Base-by-base conservation (phyloP, 2,888 invertebrate genomes). In the Apamea sordens region DNA sequence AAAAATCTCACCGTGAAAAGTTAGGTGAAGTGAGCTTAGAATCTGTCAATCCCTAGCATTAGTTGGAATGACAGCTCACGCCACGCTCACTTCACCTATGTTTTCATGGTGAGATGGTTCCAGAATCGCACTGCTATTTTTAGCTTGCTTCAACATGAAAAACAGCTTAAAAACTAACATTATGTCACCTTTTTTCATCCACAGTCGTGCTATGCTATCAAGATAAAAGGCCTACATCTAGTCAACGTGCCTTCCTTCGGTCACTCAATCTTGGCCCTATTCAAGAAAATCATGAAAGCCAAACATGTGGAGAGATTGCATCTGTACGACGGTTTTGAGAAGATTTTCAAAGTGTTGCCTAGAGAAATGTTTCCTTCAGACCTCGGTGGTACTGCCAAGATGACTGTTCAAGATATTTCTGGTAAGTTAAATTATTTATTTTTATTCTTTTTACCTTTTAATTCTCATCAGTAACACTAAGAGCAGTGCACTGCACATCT, bases 241-340 rank as follows among this genome's bases (percentile, higher is more conserved):
- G 79, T 97, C 4, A 96, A 96, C 79, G 88, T 93, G 0, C 94
- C 95, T 0, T 21, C 90, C 0, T 93, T 93, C 41, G 91, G 90
- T 8, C 73, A 94, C 0, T 80, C 87, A 0, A 84, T 87, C 59
- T 63, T 88, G 50, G 72, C 84, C 0, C 74, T 87, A 0, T 85
- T 95, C 41, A 96, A 94, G 84, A 93, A 92, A 36, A 91, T 95
- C 69, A 85, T 95, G 56, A 95, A 94, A 73, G 90, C 93, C 0
- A 97, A 97, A 86, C 83, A 96, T 18, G 88, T 93, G 32, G 92
- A 94, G 3, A 89, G 76, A 87, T 77, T 77, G 53, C 89, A 87
- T 47, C 64, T 87, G 4, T 82, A 87, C 41, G 79, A 86, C 0
- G 47, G 21, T 6, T 80, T 93, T 75, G 92, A 93, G 8, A 90